These are phyloP conservation scores for Monopis laevigella DNA, from an alignment of 2,888 invertebrate genomes.

Conservation along the genomic window DNA sequence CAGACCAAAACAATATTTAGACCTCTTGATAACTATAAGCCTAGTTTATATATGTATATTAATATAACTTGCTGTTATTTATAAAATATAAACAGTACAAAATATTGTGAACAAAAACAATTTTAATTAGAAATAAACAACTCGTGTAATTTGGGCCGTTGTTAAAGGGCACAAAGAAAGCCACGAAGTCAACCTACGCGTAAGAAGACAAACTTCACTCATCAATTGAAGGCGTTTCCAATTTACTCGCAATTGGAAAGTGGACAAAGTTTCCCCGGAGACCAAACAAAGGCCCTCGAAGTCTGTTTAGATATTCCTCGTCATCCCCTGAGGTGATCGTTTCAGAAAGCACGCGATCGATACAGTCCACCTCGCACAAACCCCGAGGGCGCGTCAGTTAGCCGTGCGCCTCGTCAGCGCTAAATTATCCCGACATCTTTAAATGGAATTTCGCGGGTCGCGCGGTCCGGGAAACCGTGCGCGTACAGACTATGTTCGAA, in stretches of 20 bases:
- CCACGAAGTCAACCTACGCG: neutral
- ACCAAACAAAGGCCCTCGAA: slow-evolving; percentile 1
- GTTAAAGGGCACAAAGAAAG: too few relatives aligned
- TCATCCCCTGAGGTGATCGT: slow-evolving; percentile 36
- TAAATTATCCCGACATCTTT: slow-evolving; percentile 65
- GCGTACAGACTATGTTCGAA: too few relatives aligned
- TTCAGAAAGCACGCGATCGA: slow-evolving; percentile 45
- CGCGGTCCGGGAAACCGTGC: slow-evolving; percentile 41
- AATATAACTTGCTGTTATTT: too few relatives aligned
- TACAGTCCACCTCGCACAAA: slow-evolving; percentile 34
- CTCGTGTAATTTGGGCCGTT: too few relatives aligned
- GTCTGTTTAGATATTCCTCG: slow-evolving; percentile 20
- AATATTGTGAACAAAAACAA: too few relatives aligned
- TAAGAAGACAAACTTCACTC: neutral
- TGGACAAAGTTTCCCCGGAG: slow-evolving; percentile 9
- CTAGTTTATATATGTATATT: too few relatives aligned
- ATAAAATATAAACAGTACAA: too few relatives aligned
- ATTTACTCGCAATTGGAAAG: slow-evolving; percentile 5
- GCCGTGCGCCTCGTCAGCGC: slow-evolving; percentile 59
- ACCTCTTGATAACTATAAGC: too few relatives aligned
- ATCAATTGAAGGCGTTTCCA: slow-evolving; percentile 2
- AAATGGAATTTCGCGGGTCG: slow-evolving; percentile 62
- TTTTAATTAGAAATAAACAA: too few relatives aligned
- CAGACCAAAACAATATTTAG: too few relatives aligned
- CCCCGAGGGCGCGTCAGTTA: slow-evolving; percentile 57